Conservation (phyloP, 2,113 vertebrate genomes). For the Hemichromis elongatus region DNA sequence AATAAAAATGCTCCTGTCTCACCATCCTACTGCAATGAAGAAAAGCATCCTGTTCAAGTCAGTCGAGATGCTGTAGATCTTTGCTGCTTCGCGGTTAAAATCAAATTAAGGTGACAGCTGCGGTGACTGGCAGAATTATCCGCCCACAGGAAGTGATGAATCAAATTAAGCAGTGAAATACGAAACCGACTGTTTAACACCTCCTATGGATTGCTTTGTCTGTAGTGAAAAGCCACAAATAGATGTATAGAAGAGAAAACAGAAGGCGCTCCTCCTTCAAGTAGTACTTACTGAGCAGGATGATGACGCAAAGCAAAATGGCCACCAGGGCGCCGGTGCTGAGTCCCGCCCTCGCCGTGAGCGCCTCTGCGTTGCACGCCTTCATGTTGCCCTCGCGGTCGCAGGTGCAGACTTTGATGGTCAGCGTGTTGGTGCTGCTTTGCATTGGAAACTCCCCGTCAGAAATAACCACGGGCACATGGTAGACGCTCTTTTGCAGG, state of each 20-base stretch:
- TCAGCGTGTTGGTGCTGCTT: slow-evolving; percentile 92
- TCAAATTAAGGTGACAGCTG: slow-evolving; percentile 26
- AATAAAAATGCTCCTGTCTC: not conserved
- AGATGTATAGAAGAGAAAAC: not conserved
- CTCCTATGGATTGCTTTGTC: not conserved
- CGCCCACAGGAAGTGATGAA: slow-evolving; percentile 18
- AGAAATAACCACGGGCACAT: slow-evolving; percentile 89
- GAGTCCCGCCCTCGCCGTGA: slow-evolving; percentile 86
- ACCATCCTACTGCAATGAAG: not conserved
- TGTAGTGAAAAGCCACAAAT: not conserved
- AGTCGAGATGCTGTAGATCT: not conserved
- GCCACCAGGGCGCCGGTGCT: slow-evolving; percentile 94
- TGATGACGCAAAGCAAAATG: slow-evolving; percentile 92
- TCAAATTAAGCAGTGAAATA: slow-evolving; percentile 30
- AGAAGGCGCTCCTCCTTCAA: not conserved
- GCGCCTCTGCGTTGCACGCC: slow-evolving; percentile 89
- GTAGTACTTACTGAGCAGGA: slow-evolving; percentile 86
- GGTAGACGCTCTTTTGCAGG: slow-evolving; percentile 84
- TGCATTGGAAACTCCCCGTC: slow-evolving; percentile 87
- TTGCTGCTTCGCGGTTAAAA: not conserved
- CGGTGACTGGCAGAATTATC: slow-evolving; percentile 12
- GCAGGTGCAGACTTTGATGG: slow-evolving; percentile 89
- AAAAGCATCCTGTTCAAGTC: not conserved
- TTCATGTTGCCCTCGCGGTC: slow-evolving; percentile 91
- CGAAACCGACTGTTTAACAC: slow-evolving; percentile 2